Evolutionary conservation across 2,888 invertebrate genomes (phyloP).

Genomic region (Tuberolachnus salignus): DNA sequence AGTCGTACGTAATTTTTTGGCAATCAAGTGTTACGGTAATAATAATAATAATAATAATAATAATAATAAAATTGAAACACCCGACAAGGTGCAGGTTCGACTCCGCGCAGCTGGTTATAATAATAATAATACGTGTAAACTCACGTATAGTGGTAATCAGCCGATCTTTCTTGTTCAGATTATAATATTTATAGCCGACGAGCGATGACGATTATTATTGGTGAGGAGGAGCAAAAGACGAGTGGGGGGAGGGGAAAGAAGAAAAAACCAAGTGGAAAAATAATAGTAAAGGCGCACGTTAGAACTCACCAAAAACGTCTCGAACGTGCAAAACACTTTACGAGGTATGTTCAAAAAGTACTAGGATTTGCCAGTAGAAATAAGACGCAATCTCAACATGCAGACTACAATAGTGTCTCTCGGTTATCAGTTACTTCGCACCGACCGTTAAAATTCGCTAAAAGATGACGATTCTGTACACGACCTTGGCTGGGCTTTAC

Average conservation of each 20-base stretch:
- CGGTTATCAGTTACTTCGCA: too few species aligned
- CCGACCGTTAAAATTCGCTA: not conserved
- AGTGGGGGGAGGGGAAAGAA: not conserved
- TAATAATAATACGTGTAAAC: constrained; percentile 25
- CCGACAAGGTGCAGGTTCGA: constrained; percentile 38
- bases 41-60: constrained; percentile 46
- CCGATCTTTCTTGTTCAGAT: constrained; percentile 28
- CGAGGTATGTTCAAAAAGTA: too few species aligned
- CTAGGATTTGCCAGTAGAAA: too few species aligned
- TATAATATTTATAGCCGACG: not conserved
- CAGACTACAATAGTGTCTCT: too few species aligned
- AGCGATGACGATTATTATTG: constrained; percentile 26
- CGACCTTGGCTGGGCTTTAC: not conserved
- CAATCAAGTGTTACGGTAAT: constrained; percentile 24
- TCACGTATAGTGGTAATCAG: constrained; percentile 19
- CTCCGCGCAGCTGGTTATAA: constrained; percentile 24
- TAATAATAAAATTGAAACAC: too few species aligned
- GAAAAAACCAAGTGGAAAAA: too few species aligned
- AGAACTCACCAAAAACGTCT: constrained; percentile 27
- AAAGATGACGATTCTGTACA: not conserved
- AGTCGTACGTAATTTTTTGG: constrained; percentile 41
- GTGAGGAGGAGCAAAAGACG: not conserved
- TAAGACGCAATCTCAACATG: too few species aligned
- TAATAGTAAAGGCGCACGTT: not conserved
- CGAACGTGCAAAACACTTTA: too few species aligned